Base-by-base conservation (phyloP, 2,888 invertebrate species). In the Rosalia funebris region DNA sequence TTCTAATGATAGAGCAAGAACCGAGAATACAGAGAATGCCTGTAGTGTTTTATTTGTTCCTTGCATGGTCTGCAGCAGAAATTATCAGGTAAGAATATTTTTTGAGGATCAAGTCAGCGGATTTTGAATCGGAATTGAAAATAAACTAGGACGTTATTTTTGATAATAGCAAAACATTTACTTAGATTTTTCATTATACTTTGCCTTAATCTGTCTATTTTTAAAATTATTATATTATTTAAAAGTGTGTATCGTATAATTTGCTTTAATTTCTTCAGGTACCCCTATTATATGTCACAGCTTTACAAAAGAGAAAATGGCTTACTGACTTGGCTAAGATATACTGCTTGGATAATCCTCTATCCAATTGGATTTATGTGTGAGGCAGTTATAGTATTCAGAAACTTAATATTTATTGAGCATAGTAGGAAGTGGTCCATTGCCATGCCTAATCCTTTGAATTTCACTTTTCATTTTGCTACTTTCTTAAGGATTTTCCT, bases 291-390 rank as follows among this genome's bases (percentile, higher is more conserved):
- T 82, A 89, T 96, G 76, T 84, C 91, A 0, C 90, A 92, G 73
- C 82, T 93, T 0, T 87, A 93, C 74, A 89, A 92, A 58, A 87
- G 87, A 17, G 89, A 93, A 60, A 84, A 92, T 25, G 84, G 86
- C 42, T 73, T 92, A 1, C 53, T 98, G 5, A 96, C 95, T 0
- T 98, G 97, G 97, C 82, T 98, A 1, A 87, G 98, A 11, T 97
- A 98, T 80, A 91, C 93, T 0, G 85, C 95, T 56, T 98, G 97
- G 97, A 93, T 98, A 67, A 90, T 94, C 0, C 84, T 97, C 0
- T 98, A 97, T 81, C 98, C 98, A 0, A 77, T 96, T 34, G 97
- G 96, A 3, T 89, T 96, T 70, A 75, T 95, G 0, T 91, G 93
- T 74, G 97, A 98, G 83, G 91, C 93, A 0, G 88, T 92, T 1